Base-by-base conservation (phyloP, 2,888 invertebrate species). In the Ectemnius cavifrons region DNA sequence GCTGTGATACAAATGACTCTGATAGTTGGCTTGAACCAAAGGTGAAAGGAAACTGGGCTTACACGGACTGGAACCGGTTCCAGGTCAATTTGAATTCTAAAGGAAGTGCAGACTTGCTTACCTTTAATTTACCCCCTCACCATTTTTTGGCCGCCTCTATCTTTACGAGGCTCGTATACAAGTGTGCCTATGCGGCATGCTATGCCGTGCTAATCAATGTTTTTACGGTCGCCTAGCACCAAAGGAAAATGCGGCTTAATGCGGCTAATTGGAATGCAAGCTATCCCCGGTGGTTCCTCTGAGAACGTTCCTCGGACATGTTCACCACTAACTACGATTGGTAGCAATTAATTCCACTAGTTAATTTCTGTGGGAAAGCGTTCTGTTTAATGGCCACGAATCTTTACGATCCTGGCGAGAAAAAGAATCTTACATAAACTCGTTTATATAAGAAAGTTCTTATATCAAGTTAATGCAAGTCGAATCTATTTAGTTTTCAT, bases 1-100 rank as follows among this genome's bases (percentile, higher is more conserved):
- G 16, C 62, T 20, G 60, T 37, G 47, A 75, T 37, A 37, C 3
- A 4, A 37, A 63, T 63, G 75, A 77, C 67, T 63, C 56, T 71
- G 68, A 68, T 61, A 67, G 72, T 23, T 23, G 3, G 71, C 75
- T 74, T 70, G 66, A 62, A 56, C 67, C 70, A 67, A 82, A 79
- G 82, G 81, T 82, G 81, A 82, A 82, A 82, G 81, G 81, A 73
- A 80, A 82, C 80, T 73, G 70, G 77, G 81, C 75, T 73, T 80
- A 69, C 59, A 73, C 46, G 68, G 75, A 75, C 74, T 46, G 73
- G 63, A 81, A 81, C 81, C 81, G 81, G 81, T 81, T 81, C 72
- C 47, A 58, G 72, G 69, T 52, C 52, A 49, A 67, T 72, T 63
- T 49, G 49, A 74, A 75, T 58, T 63, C 20, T 58, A 46, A 67